phyloP scores from a whole-genome alignment of 2,797 vertebrate genomes.

The Varecia variegata region DNA sequence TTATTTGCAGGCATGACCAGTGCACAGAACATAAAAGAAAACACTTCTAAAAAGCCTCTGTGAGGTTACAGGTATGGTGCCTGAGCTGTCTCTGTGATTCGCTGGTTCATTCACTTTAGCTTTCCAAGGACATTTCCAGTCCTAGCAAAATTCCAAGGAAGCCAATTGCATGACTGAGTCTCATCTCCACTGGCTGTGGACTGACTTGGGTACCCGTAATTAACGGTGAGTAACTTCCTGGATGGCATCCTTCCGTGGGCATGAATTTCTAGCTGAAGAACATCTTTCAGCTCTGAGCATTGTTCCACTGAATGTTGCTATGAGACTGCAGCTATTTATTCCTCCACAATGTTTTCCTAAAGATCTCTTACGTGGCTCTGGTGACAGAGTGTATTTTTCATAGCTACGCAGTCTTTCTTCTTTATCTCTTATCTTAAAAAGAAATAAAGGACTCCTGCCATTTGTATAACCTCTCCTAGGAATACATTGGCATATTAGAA shows the following conservation, averaged over 20 bases:
- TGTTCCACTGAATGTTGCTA: conserved; percentile 17
- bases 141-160: not conserved
- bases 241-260: not conserved
- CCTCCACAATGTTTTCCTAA: not conserved
- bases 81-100: not conserved
- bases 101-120: not conserved
- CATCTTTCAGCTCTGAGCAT: not conserved
- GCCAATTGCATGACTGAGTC: rapidly evolving
- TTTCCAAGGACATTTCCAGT: not conserved
- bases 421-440: not conserved
- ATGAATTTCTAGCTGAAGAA: not conserved
- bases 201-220: not conserved
- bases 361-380: not conserved
- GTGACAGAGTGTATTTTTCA: not conserved
- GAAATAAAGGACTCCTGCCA: not conserved
- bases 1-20: not conserved
- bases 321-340: conserved; percentile 50
- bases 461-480: not conserved
- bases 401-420: not conserved
- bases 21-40: not conserved
- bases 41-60: not conserved
- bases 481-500: not conserved
- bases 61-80: not conserved
- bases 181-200: not conserved
- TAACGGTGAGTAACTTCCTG: not conserved